Evolutionary conservation across 2,797 vertebrate species (phyloP), one percentile per base, ranked within the genome.

Genomic region (Phaenicophaeus curvirostris): DNA sequence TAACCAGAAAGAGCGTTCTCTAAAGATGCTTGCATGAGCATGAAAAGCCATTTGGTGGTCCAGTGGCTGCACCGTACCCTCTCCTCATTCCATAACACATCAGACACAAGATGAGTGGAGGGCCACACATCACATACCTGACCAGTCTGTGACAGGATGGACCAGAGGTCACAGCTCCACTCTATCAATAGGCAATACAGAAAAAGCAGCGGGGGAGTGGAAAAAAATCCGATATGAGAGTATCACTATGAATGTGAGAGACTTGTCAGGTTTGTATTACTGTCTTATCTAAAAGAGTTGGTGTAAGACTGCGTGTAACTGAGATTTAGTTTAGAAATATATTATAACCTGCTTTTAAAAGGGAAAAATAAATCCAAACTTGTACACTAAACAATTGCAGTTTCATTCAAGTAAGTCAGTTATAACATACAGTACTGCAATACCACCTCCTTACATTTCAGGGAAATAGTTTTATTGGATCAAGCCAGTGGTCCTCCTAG

Each of bases 311-410:
- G 42, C 84, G 72, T 89, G 86, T 77, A 87, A 87, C 84, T 57
- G 68, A 93, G 84, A 82, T 65, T 90, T 92, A 90, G 94, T 95
- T 92, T 89, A 90, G 59, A 93, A 92, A 92, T 57, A 14, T 63
- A 88, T 89, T 93, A 79, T 80, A 92, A 31, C 54, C 33, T 84
- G 20, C 28, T 74, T 88, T 86, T 50, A 65, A 89, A 84, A 59
- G 37, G 18, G 65, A 25, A 90, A 86, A 88, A 77, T 37, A 81
- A 91, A 93, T 51, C 17, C 81, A 75, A 90, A 82, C 6, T n/a
- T 68, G 41, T 67, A 71, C 59, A 63, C 55, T 73, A 83, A 73
- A 41, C 24, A 62, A 58, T 5, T 65, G 37, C 57, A 89, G 53
- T 48, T 82, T 79, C 15, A 13, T 83, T 75, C 65, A 54, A 55